Percentiles rank a stretch among this genome's conserved stretches.
These are phyloP conservation scores for Peromyscus leucopus DNA, from an alignment of 2,113 vertebrate species.

Conservation along the genomic window DNA sequence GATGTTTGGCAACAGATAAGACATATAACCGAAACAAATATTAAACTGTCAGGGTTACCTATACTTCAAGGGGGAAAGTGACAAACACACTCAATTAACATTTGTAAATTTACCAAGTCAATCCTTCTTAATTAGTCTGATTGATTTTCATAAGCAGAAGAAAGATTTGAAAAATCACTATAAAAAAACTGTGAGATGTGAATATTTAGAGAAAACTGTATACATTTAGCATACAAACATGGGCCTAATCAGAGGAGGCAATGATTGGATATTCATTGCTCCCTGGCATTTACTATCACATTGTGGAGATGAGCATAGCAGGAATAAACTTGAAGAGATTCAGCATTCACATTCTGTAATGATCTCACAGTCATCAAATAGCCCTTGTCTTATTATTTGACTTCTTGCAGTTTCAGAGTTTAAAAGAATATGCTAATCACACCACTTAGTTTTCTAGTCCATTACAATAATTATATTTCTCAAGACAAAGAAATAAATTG, in stretches of 20 bases:
- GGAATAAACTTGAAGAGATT: neutral
- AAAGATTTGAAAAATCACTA: neutral
- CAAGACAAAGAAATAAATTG: constrained; percentile 46
- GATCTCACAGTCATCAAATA: neutral
- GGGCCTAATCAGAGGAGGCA: fast-evolving
- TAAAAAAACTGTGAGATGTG: neutral
- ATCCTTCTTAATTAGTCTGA: neutral
- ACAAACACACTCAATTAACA: neutral
- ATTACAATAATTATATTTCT: constrained; percentile 43
- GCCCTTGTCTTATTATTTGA: constrained; percentile 47
- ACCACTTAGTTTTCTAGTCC: constrained; percentile 39
- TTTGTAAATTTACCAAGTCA: neutral
- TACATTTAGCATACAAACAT: neutral
- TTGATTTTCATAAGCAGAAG: neutral
- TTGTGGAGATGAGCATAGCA: neutral
- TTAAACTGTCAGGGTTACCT: neutral
- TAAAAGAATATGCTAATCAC: constrained; percentile 62
- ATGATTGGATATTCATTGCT: fast-evolving
- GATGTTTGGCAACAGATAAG: neutral
- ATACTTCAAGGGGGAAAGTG: neutral
- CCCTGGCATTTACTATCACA: neutral
- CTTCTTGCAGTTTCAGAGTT: constrained; percentile 41
- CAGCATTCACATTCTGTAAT: neutral
- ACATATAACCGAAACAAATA: neutral
- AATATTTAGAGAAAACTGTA: neutral